Base-by-base conservation (phyloP, 2,797 vertebrate species). In the Mormyrus hasselquistii region DNA sequence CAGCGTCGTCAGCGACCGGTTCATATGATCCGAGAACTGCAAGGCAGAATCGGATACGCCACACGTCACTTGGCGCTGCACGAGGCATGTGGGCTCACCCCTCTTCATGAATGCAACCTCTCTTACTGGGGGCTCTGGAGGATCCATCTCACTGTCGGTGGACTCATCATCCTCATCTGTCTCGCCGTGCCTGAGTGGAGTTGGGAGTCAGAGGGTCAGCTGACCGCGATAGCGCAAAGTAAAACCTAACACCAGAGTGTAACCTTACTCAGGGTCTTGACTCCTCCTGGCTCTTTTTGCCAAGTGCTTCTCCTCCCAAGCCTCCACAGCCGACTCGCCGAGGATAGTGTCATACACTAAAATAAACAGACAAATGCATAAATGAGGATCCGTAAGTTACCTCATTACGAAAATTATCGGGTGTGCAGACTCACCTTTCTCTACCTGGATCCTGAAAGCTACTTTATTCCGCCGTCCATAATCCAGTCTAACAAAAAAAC, bases 361-460 rank as follows among this genome's bases (percentile, higher is more conserved):
- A 55, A 55, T 16, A 89, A 90, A 91, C 94, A 41, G 5, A 3
- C 14, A 34, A 16, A 87, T 8, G n/a, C 1, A 86, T 16, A 86
- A 12, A 53, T 2, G 12, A 6, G 41, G 4, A 16, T 8, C 8
- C n/a, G 6, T 44, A n/a, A 10, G 79, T 22, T 38, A 76, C 34
- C 69, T 8, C 44, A 49, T 50, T 84, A 19, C 0, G 2, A 8
- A n/a, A 44, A 44, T 9, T 83, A n/a, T 49, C 3, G 79, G 4
- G 19, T 5, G 5, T 29, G n/a, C 3, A 41, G 1, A 92, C 92
- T 91, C 91, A 99, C 98, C 96, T 97, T 97, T 99, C 91, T 97
- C 97, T 57, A 99, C 97, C 90, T 99, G 98, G 93, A 99, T 98
- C 94, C 96, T 96, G 92, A 99, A 99, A 49, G 98, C 98, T 0